Base-by-base conservation (phyloP, 2,888 invertebrate genomes). In the Sphaerophoria taeniata region DNA sequence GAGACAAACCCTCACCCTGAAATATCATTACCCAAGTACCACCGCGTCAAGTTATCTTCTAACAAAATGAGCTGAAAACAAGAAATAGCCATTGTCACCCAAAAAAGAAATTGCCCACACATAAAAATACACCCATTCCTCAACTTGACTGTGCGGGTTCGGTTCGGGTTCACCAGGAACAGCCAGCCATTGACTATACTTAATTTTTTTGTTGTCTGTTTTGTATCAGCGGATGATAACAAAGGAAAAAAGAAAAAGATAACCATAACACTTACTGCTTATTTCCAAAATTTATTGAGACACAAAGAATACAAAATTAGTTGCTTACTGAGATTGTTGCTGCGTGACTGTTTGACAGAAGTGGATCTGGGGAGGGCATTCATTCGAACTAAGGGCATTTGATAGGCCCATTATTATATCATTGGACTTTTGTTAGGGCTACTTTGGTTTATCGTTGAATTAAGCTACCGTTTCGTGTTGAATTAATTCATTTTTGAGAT, bases 191-290 rank as follows among this genome's bases (percentile, higher is more conserved):
- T 53, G 65, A 34, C 51, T 67, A 65, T 24, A 24, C 24, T 24
- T 24, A 24, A 24, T 24, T 1, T 24, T 24, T n/a, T 34, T 2
- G 6, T 45, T 33, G 12, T 16, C 31, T 31, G 53, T 14, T 7
- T 16, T 69, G 16, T 49, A 77, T 71, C 51, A 12, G 16, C 63
- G 67, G 67, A 81, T 69, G 69, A 77, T 76, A 69, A 43, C 12
- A 39, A 43, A 9, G 24, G 24, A 24, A 24, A 24, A 2, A 24
- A 24, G 77, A 43, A 77, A 77, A 77, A 77, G 77, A 82, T 77
- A 73, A 53, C 58, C 60, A 61, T 55, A 60, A 73, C 77, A 73
- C 61, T 73, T 39, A 55, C 24, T 63, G 45, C 16, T 16, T 36
- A 12, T 49, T 65, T 53, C 43, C 61, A 55, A 60, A 60, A 77